Percentiles rank a stretch among this genome's conserved stretches.
Conservation (phyloP, 2,888 invertebrate species). For the Tetrapedia diversipes region DNA sequence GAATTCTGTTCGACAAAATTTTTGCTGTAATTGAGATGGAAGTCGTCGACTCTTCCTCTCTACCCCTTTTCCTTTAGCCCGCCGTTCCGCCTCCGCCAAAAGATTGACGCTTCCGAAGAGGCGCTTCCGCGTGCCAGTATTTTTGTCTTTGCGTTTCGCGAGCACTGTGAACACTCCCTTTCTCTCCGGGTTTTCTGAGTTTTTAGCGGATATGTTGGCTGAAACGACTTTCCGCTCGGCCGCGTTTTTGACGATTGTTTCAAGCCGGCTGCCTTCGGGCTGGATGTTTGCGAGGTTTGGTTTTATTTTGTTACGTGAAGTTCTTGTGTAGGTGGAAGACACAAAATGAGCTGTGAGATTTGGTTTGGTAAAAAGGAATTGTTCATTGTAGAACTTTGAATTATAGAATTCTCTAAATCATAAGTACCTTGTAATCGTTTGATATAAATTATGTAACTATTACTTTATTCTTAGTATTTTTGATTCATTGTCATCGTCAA, state of each 20-base stretch:
- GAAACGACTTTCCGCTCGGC: background rate
- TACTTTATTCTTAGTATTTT: too few relatives aligned
- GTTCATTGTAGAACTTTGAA: too few relatives aligned
- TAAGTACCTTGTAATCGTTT: too few relatives aligned
- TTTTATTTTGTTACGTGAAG: too few relatives aligned
- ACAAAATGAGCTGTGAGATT: too few relatives aligned
- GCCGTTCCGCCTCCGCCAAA: too few relatives aligned
- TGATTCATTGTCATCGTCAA: too few relatives aligned
- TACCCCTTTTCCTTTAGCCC: background rate
- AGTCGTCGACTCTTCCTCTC: slow-evolving; percentile 22
- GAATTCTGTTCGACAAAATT: slow-evolving; percentile 47
- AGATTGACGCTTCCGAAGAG: slow-evolving; percentile 2
- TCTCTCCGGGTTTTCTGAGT: background rate
- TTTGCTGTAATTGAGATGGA: slow-evolving; percentile 46
- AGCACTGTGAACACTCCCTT: background rate
- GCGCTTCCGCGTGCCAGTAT: background rate
- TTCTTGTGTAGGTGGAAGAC: too few relatives aligned
- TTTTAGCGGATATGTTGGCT: background rate
- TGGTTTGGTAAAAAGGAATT: too few relatives aligned
- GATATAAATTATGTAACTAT: too few relatives aligned
- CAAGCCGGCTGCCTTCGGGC: background rate
- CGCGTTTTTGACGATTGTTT: background rate
- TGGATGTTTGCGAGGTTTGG: too few relatives aligned
- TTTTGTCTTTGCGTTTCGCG: background rate
- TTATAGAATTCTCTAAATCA: too few relatives aligned